Evolutionary conservation across 2,797 vertebrate species (phyloP).

Genomic region (Gobio occitaniae): DNA sequence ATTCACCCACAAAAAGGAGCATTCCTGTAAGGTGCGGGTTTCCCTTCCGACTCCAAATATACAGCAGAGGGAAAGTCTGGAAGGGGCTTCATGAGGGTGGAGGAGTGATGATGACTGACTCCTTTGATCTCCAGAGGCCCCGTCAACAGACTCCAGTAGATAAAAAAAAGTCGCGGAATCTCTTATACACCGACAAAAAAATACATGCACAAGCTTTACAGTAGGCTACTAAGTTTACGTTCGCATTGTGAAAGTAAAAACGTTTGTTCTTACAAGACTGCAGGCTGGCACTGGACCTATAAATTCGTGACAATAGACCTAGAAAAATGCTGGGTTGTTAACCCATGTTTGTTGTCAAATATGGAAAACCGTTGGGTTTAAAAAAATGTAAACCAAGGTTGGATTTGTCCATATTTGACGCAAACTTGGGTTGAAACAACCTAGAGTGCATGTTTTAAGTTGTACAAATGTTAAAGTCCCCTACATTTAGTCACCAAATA

Average conservation of each 20-base stretch:
- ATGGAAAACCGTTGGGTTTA: neutral
- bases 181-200: slow-evolving; percentile 51
- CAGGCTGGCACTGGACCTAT: neutral
- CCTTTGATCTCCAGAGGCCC: slow-evolving; percentile 79
- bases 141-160: slow-evolving; percentile 61
- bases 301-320: no score
- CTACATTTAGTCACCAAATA: no score
- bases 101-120: slow-evolving; percentile 75
- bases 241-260: neutral
- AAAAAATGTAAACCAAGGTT: no score
- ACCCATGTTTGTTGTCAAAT: neutral
- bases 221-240: neutral
- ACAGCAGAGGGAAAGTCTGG: slow-evolving; percentile 74
- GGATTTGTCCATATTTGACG: neutral
- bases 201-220: slow-evolving; percentile 8
- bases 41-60: slow-evolving; percentile 74
- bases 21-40: slow-evolving; percentile 70
- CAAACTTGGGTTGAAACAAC: no score
- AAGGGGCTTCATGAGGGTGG: slow-evolving; percentile 67
- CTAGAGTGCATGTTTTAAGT: no score
- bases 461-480: no score
- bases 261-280: neutral
- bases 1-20: slow-evolving; percentile 62
- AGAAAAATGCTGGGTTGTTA: no score
- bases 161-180: slow-evolving; percentile 62